Percentiles rank a stretch among this genome's conserved stretches.
Evolutionary conservation across 1,140 invertebrate genomes (phyloP).

Genomic region (Lucilia cuprina): DNA sequence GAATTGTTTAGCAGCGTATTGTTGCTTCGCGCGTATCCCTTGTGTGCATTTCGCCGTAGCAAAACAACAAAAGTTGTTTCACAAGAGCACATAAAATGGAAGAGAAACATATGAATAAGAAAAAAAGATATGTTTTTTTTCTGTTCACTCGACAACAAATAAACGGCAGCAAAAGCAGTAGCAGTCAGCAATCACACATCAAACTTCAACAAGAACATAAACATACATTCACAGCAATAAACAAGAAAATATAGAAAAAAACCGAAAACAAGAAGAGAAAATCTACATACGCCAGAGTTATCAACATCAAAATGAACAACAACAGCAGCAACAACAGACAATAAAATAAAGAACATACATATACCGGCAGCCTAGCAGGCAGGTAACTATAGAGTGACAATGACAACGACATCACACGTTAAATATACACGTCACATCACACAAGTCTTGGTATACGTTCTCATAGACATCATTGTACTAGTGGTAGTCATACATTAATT

Average conservation of each 20-base stretch:
- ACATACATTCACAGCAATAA: neutral
- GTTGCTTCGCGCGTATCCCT: constrained; percentile 12
- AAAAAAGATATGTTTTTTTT: neutral
- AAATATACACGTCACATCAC: constrained; percentile 19
- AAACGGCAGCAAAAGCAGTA: neutral
- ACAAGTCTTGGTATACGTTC: neutral
- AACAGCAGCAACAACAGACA: constrained; percentile 37
- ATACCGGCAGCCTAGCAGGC: neutral
- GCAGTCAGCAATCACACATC: constrained; percentile 17
- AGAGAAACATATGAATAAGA: neutral
- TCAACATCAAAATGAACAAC: constrained; percentile 32
- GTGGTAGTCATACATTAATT: constrained; percentile 16
- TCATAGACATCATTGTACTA: neutral
- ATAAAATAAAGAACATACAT: constrained; percentile 22
- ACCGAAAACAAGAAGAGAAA: neutral
- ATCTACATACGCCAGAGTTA: constrained; percentile 4
- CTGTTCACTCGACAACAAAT: neutral
- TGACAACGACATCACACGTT: constrained; percentile 42
- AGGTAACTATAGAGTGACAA: neutral
- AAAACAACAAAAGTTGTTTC: neutral
- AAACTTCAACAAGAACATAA: constrained; percentile 18
- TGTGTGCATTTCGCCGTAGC: neutral
- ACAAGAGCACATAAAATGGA: neutral
- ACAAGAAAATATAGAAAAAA: neutral
- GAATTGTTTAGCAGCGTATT: constrained; percentile 38